Evolutionary conservation across 2,113 vertebrate genomes (phyloP).

Genomic region (Passer domesticus): DNA sequence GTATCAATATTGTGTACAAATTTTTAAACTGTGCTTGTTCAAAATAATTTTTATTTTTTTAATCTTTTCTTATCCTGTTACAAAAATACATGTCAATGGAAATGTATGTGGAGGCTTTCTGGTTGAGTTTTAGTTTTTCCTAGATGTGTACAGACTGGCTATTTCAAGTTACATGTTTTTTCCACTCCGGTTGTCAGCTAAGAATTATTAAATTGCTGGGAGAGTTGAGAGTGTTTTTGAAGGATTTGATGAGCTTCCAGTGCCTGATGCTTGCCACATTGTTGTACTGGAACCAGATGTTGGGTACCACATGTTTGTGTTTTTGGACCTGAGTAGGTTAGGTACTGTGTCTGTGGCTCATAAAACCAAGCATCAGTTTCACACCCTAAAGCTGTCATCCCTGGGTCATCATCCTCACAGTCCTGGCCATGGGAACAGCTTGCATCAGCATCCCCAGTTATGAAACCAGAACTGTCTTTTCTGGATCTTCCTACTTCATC

Average conservation of each 20-base stretch:
- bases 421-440: background rate
- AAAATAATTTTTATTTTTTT: background rate
- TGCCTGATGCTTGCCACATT: background rate
- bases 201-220: background rate
- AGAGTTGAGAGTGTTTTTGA: constrained; percentile 8
- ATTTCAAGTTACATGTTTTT: background rate
- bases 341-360: background rate
- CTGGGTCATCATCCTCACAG: background rate
- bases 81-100: background rate
- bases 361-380: background rate
- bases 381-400: background rate
- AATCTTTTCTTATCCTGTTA: background rate
- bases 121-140: constrained; percentile 1
- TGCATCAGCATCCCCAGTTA: background rate
- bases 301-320: background rate
- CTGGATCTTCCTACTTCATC: background rate
- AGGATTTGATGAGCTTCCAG: constrained; percentile 38
- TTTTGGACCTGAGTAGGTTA: background rate
- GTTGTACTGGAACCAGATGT: constrained; percentile 11
- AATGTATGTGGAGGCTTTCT: background rate
- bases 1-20: background rate
- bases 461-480: background rate
- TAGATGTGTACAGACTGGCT: background rate
- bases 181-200: background rate
- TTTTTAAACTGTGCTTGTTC: background rate